Base-by-base conservation (phyloP, 2,888 invertebrate genomes). In the Drosophila rellima region DNA sequence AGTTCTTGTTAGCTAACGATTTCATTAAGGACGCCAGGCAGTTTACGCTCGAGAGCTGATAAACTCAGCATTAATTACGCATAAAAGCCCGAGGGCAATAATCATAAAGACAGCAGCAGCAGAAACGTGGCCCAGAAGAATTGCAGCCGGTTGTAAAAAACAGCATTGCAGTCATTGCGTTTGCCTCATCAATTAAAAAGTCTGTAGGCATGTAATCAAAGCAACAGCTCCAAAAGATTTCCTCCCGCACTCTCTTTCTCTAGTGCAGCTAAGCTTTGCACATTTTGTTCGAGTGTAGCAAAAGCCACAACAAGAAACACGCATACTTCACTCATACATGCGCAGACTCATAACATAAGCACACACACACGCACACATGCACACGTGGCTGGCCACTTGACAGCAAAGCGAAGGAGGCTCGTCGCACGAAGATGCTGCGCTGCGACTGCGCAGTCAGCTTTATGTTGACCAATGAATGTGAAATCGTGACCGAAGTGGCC, bases 401-500 rank as follows among this genome's bases (percentile, higher is more conserved):
- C 70, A 63, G 77, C 65, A 59, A 66, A 72, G 70, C 68, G 76
- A 72, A 72, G 86, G 88, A 80, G 83, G 83, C 83, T 84, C 83
- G 83, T 88, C 82, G 73, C 71, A 37, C 35, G 51, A 33, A 45
- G 59, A 26, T 26, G 77, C 82, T 63, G 82, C 68, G 75, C 73
- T 64, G 82, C 70, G 48, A 42, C 78, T 63, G 85, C 79, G 67
- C 54, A 63, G 55, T 62, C 45, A 35, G 55, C 77, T 61, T 55
- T 44, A 69, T 67, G 70, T 37, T 67, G 78, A 15, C 61, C 65
- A 78, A 61, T 67, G 62, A 70, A 80, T 71, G 84, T 78, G 78
- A 78, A 81, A 84, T 84, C 89, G 89, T 84, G 89, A 84, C 82
- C 85, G 71, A 81, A 84, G 65, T 89, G 89, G 89, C 84, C 88